Conservation (phyloP, 2,113 vertebrate genomes). For the Rattus rattus region DNA sequence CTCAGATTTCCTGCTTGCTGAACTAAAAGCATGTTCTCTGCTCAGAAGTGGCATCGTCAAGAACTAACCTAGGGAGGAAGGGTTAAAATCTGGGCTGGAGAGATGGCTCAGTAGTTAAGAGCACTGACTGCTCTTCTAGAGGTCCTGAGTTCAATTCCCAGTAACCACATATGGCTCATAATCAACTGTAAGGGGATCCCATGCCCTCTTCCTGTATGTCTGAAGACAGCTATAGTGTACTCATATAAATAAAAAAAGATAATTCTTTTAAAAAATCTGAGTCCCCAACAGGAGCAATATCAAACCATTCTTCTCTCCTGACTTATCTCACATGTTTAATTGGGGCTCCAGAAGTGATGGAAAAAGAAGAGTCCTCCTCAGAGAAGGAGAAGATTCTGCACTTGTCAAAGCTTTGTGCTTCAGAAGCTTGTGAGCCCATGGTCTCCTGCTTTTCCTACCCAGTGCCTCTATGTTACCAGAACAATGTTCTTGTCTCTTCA, state of each 20-base stretch:
- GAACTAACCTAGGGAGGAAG: background rate
- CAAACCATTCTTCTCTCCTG: background rate
- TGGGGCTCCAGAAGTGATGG: background rate
- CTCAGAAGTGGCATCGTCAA: background rate
- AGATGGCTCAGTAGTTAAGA: too few species aligned
- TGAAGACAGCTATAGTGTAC: too few species aligned
- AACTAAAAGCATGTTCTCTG: background rate
- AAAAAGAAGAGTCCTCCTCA: background rate
- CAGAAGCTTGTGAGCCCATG: background rate
- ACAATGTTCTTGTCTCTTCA: accelerated
- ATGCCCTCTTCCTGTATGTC: too few species aligned
- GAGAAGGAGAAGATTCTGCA: background rate
- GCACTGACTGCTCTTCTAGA: too few species aligned
- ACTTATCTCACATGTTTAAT: background rate
- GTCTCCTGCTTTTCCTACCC: background rate
- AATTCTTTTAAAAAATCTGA: background rate
- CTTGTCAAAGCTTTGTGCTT: background rate
- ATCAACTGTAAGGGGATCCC: too few species aligned
- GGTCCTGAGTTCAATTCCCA: too few species aligned
- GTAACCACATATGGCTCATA: too few species aligned
- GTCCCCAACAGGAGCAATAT: too few species aligned
- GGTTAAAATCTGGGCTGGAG: background rate
- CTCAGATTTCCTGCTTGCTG: background rate
- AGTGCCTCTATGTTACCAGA: background rate
- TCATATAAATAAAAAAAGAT: too few species aligned